A percentile compares a stretch with the other conserved stretches of the same genome.
Conservation (phyloP, 2,888 invertebrate genomes). For the Clepsis dumicolana region DNA sequence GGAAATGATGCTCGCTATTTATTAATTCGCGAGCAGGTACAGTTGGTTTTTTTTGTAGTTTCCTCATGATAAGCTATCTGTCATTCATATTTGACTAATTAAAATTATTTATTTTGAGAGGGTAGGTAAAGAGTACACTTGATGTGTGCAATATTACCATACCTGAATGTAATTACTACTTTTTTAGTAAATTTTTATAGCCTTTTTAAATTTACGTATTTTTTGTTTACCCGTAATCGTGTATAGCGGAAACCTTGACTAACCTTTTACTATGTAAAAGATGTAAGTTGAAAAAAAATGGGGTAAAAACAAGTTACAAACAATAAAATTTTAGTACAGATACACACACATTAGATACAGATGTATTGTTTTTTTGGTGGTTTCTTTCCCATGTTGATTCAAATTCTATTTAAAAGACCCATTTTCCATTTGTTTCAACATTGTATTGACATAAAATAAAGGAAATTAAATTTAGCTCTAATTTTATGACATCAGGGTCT, state of each 20-base stretch:
- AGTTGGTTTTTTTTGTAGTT: slow-evolving; percentile 44
- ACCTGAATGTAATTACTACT: not conserved
- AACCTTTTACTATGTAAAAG: no score
- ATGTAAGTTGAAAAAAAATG: no score
- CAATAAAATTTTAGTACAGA: no score
- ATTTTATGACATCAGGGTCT: not conserved
- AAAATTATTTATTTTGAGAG: slow-evolving; percentile 16
- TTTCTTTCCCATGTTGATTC: no score
- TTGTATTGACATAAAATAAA: not conserved
- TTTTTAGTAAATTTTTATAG: no score
- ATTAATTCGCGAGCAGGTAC: slow-evolving; percentile 49
- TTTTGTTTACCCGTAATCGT: no score
- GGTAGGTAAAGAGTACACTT: slow-evolving; percentile 16
- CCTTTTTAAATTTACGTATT: no score
- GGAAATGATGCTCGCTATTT: slow-evolving; percentile 67
- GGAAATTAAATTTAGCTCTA: not conserved
- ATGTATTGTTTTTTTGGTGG: not conserved
- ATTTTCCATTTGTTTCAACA: not conserved
- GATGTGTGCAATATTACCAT: not conserved
- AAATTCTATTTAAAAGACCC: no score
- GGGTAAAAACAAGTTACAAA: no score
- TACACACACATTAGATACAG: not conserved
- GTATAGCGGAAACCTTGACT: no score
- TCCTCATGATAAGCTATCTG: slow-evolving; percentile 48
- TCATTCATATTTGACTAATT: slow-evolving; percentile 50